Evolutionary conservation across 2,888 invertebrate genomes (phyloP).

Genomic region (Agrochola macilenta): DNA sequence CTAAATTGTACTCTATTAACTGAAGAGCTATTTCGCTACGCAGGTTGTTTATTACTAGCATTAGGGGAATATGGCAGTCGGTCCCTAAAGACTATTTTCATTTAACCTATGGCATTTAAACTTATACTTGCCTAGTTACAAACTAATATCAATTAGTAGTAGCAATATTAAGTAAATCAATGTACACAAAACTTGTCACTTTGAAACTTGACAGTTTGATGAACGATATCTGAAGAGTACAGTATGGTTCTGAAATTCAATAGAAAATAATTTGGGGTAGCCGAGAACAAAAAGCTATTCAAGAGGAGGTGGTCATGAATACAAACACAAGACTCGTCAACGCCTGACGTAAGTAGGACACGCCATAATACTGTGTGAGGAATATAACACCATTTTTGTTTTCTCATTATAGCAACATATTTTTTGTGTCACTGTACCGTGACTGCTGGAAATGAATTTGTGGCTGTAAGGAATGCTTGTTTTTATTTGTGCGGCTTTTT

Average conservation of each 20-base stretch:
- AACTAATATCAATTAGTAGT: constrained; percentile 31
- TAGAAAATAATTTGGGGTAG: constrained; percentile 59
- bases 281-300: constrained; percentile 60
- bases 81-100: constrained; percentile 30
- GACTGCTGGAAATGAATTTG: neutral
- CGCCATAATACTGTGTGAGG: constrained; percentile 42
- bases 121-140: constrained; percentile 7
- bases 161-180: constrained; percentile 1
- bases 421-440: constrained; percentile 34
- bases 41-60: constrained; percentile 24
- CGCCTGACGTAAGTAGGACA: constrained; percentile 61
- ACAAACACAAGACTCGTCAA: constrained; percentile 62
- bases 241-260: constrained; percentile 58
- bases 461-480: neutral
- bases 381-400: constrained; percentile 41
- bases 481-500: neutral
- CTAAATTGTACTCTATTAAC: constrained; percentile 52
- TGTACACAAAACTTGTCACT: constrained; percentile 29
- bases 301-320: constrained; percentile 65
- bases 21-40: constrained; percentile 21
- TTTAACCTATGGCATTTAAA: constrained; percentile 35
- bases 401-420: constrained; percentile 14
- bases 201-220: constrained; percentile 59
- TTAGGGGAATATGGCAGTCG: constrained; percentile 30
- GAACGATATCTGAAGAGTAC: constrained; percentile 53